Evolutionary conservation across 1,140 invertebrate genomes (phyloP), one percentile per base, ranked within the genome.

Genomic region (Arctopsyche grandis): DNA sequence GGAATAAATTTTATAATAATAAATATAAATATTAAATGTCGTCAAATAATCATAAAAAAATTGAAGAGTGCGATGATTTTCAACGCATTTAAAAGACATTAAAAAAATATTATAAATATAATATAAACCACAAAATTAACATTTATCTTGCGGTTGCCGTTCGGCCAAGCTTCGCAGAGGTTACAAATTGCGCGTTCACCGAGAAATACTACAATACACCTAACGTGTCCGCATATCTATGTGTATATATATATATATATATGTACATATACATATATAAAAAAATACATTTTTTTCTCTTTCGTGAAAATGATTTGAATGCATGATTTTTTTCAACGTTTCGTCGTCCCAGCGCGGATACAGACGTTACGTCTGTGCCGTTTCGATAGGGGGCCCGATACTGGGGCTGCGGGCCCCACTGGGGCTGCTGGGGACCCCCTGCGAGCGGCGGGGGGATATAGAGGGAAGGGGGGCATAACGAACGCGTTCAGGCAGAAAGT

Each of bases 401-500:
- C 12, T 46, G 75, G 66, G 80, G 44, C 79, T 75, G 56, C 22
- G 63, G 63, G n/a, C 19, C 58, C 22, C 16, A 14, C 16, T 29
- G 69, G 83, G 75, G 10, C 63, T 22, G 19, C 63, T 22, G 58
- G n/a, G 58, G 75, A 80, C 73, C 60, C 70, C 79, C 16, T 52
- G 4, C 48, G 48, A 26, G 5, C 24, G 78, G 77, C 48, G 81
- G 76, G 74, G 69, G 70, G 84, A n/a, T n/a, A n/a, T n/a, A n/a
- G n/a, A n/a, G 82, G 81, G 75, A 77, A 7, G 29, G 82, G 81
- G 75, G 76, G 82, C 81, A 85, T 86, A 85, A 79, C 81, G 81
- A 77, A 84, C 81, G 87, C 87, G 87, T 87, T 87, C 87, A 88
- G 86, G 86, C 84, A 85, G 87, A 88, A 88, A 85, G 84, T 85